phyloP scores from a whole-genome alignment of 2,888 invertebrate genomes.

The Dryococelus australis region DNA sequence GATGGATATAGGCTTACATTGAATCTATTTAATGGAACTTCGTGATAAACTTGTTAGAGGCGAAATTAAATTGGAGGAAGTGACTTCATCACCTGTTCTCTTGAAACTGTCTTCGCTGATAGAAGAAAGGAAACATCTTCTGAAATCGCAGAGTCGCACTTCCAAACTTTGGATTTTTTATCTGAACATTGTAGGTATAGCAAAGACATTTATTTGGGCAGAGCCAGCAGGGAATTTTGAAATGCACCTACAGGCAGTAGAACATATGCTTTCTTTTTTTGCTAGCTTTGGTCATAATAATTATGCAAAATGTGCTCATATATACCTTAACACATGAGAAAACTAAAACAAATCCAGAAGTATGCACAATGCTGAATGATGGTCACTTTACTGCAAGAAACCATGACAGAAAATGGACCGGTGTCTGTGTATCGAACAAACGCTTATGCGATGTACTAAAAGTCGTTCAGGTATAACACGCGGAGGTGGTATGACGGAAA shows the following conservation, averaged over 20 bases:
- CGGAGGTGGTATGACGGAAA: neutral
- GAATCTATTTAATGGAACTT: slow-evolving; percentile 12
- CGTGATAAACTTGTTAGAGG: neutral
- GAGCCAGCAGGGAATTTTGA: neutral
- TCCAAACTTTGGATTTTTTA: neutral
- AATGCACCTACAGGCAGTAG: slow-evolving; percentile 18
- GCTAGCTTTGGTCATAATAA: neutral
- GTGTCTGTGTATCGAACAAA: slow-evolving; percentile 18
- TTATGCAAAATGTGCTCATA: slow-evolving; percentile 19
- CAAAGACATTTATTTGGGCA: slow-evolving; percentile 21
- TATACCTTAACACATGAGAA: slow-evolving; percentile 24
- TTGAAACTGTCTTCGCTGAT: slow-evolving; percentile 4
- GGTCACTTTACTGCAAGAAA: neutral
- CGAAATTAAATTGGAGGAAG: slow-evolving; percentile 19
- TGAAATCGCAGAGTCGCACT: slow-evolving; percentile 13
- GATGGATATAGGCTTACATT: neutral
- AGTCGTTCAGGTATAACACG: neutral
- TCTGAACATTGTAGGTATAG: neutral
- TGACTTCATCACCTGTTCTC: neutral
- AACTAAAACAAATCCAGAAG: neutral
- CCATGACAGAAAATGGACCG: neutral
- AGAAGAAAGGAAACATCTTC: slow-evolving; percentile 13
- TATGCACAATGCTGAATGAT: neutral
- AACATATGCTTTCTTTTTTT: slow-evolving; percentile 25
- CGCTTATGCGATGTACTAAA: slow-evolving; percentile 13